Conservation (phyloP, 2,888 invertebrate species). For the Polylopha cassiicola region DNA sequence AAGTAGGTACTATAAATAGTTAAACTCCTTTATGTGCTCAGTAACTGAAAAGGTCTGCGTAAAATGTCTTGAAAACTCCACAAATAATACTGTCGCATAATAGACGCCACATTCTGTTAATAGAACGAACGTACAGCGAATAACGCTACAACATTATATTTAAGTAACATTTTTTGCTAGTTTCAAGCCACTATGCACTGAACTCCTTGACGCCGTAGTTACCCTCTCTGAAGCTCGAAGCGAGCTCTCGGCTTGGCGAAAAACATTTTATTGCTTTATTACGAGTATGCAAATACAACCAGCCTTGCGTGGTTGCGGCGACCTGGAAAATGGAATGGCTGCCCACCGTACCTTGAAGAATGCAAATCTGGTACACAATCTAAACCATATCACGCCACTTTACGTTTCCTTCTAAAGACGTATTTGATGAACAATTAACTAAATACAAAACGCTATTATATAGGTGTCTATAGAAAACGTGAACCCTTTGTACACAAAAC, state of each 20-base stretch:
- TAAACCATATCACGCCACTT: conserved; percentile 37
- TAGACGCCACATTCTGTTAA: too few relatives aligned
- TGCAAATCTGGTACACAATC: conserved; percentile 54
- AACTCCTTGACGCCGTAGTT: conserved; percentile 23
- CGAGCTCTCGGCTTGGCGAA: conserved; percentile 33
- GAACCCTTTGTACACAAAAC: conserved; percentile 15
- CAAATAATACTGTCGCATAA: too few relatives aligned
- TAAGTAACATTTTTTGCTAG: conserved; percentile 6
- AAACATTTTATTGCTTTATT: conserved; percentile 51
- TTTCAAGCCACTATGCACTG: conserved; percentile 4
- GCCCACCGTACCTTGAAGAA: conserved; percentile 41
- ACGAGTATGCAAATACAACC: conserved; percentile 49
- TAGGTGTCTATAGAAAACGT: too few relatives aligned
- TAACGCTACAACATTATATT: too few relatives aligned
- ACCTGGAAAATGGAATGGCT: conserved; percentile 46
- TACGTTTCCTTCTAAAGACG: conserved; percentile 21
- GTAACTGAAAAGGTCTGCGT: too few relatives aligned
- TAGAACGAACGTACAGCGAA: too few relatives aligned
- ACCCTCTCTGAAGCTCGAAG: conserved; percentile 32
- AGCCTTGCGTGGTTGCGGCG: conserved; percentile 41
- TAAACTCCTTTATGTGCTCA: too few relatives aligned
- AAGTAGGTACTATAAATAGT: too few relatives aligned
- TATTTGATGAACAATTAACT: conserved; percentile 10
- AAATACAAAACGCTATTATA: conserved; percentile 9
- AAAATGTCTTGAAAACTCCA: too few relatives aligned